Base-by-base conservation (phyloP, 2,888 invertebrate genomes). In the Furcula furcula region DNA sequence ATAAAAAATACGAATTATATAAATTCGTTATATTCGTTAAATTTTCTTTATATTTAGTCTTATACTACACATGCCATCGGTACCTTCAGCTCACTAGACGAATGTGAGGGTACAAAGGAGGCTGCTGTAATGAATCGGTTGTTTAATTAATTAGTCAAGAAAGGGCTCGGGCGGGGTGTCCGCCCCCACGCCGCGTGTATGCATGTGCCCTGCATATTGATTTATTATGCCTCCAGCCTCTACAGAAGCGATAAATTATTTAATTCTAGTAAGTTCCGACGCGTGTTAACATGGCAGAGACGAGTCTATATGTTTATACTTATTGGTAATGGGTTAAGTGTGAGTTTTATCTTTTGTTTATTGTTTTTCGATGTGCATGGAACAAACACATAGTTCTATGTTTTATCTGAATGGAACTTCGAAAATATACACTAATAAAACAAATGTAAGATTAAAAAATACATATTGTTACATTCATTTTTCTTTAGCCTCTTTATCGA, bases 101-200 rank as follows among this genome's bases (percentile, higher is more conserved):
- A 80, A 87, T 87, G 87, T 81, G 79, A 82, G 82, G 81, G 82
- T 63, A 86, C 84, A 85, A 83, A 85, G 78, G 85, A 85, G 78
- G 84, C 77, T 76, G 78, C 75, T 87, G 90, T 92, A 92, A 92
- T 92, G 92, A 92, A 92, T 92, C 92, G 92, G 91, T 91, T 92
- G 91, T 92, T 92, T 92, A 92, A 92, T 92, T 92, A 92, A 92
- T 92, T 91, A 92, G 88, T 85, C 86, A 89, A 89, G 89, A 88
- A 87, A 88, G 85, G 85, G 84, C 77, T 49, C 55, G 59, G 66
- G 61, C 52, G 55, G 46, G 38, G 47, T 41, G 48, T 31, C 46
- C 52, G 41, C 63, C 65, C 61, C 66, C 63, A 55, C 56, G 54
- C 56, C 67, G 56, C 72, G 72, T 71, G 72, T 77, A 72, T 85